Base-by-base conservation (phyloP, 92 coral and sea anemone genomes). In the Zoanthus sociatus region DNA sequence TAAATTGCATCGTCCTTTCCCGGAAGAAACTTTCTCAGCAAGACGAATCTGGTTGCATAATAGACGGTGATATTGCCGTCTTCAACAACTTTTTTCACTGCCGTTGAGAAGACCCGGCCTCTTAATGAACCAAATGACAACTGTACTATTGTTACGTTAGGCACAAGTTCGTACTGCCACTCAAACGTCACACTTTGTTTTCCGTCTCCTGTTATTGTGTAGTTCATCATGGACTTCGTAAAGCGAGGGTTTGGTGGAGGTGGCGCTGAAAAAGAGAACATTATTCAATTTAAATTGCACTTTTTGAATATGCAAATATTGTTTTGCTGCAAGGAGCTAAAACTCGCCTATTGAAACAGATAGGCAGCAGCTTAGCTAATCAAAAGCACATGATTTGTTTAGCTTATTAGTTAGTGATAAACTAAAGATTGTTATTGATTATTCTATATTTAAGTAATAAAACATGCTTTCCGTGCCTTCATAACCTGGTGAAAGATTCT, bases 121-220 rank as follows among this genome's bases (percentile, higher is more conserved):
- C 5, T 63, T 20, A 4, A n/a, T 16, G 55, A 37, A 16, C 84
- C 73, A 60, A 63, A 79, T 17, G 10, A 5, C 1, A 79, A 30
- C 44, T 20, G n/a, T 31, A 11, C 3, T 7, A 42, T 9, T 56
- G 45, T 2, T 13, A 66, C 5, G 3, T 79, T 30, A 0, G 72
- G 37, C 54, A 66, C 72, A 60, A 79, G 44, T 11, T 17, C 63
- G 84, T 79, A 79, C 8, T 7, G 32, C 84, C 84, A 79, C 3
- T 64, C 32, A 63, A 79, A 79, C 0, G 84, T 79, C 37, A 79
- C 84, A 69, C 58, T 79, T 0, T 79, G 84, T 3, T 79, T 61
- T 64, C 84, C 73, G 50, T n/a, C 84, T 0, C 61, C 84, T 20
- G 17, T 33, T 10, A 79, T 73, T 3, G 84, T 63, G 73, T 61